Conservation (phyloP, 2,797 vertebrate species). For the Heteromormyrus szaboi region DNA sequence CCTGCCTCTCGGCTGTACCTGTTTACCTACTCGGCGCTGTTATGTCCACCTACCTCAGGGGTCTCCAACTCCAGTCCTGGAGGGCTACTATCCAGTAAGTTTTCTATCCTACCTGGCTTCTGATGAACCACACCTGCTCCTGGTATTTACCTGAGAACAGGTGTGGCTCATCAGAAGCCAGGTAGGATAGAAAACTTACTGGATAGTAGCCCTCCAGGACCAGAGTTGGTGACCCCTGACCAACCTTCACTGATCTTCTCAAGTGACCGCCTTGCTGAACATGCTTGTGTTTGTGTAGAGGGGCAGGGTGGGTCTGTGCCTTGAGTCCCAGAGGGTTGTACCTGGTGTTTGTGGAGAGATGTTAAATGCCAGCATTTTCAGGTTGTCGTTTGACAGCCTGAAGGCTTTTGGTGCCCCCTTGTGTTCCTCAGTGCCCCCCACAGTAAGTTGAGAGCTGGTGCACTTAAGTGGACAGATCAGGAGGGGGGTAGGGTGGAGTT, state of each 20-base stretch:
- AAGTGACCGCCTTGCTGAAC: not conserved
- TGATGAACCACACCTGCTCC: no score
- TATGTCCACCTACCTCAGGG: not conserved
- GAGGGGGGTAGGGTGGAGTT: not conserved
- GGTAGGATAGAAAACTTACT: no score
- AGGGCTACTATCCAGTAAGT: no score
- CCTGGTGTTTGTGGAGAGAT: not conserved
- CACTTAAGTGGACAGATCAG: not conserved
- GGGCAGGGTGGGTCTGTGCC: not conserved
- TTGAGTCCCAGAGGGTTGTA: not conserved
- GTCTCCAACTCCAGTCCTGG: no score
- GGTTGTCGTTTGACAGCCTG: not conserved
- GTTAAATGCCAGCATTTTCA: not conserved
- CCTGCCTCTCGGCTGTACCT: not conserved
- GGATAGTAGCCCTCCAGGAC: no score
- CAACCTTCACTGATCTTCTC: not conserved
- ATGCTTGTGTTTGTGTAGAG: not conserved
- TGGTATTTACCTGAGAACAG: no score
- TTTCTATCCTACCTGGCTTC: no score
- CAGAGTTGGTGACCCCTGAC: no score
- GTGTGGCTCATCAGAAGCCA: no score
- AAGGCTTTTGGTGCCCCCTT: not conserved
- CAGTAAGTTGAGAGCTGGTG: not conserved
- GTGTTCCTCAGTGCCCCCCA: not conserved
- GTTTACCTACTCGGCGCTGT: not conserved